A percentile compares a stretch with the other conserved stretches of the same genome.
These are phyloP conservation scores for Dissostichus mawsoni DNA, from an alignment of 2,113 vertebrate genomes.

Conservation along the genomic window DNA sequence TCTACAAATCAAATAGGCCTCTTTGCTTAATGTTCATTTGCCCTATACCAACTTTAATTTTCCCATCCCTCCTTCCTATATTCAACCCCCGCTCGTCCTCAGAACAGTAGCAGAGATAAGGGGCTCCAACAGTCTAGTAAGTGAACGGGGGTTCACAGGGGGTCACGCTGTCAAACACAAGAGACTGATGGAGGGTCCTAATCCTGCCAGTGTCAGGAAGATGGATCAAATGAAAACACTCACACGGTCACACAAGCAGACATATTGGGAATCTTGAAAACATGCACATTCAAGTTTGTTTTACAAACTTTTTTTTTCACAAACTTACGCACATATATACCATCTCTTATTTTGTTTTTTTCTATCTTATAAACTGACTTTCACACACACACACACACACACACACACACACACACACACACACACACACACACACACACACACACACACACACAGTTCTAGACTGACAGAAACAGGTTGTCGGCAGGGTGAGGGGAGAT, in stretches of 20 bases:
- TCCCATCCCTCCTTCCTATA: background rate
- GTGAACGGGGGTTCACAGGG: constrained; percentile 54
- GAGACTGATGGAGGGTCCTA: constrained; percentile 75
- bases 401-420: constrained; percentile 8
- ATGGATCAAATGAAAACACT: constrained; percentile 83
- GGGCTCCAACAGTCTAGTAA: constrained; percentile 61
- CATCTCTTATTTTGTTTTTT: background rate
- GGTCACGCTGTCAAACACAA: constrained; percentile 66
- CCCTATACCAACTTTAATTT: background rate
- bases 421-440: constrained; percentile 25
- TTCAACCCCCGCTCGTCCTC: background rate
- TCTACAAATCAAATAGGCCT: background rate
- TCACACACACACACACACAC: constrained; percentile 1
- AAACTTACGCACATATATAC: background rate
- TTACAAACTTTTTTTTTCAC: background rate
- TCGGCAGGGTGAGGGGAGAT: constrained; percentile 64
- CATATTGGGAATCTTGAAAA: background rate
- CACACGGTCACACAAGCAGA: constrained; percentile 3
- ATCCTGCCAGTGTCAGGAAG: constrained; percentile 86
- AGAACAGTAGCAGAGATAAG: constrained; percentile 67
- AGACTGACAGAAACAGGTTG: constrained; percentile 90
- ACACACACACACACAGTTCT: constrained; percentile 13
- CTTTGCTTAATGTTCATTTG: background rate
- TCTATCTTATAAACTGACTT: background rate
- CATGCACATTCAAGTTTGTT: background rate